Base-by-base conservation (phyloP, 2,888 invertebrate genomes). In the Craniophora ligustri region DNA sequence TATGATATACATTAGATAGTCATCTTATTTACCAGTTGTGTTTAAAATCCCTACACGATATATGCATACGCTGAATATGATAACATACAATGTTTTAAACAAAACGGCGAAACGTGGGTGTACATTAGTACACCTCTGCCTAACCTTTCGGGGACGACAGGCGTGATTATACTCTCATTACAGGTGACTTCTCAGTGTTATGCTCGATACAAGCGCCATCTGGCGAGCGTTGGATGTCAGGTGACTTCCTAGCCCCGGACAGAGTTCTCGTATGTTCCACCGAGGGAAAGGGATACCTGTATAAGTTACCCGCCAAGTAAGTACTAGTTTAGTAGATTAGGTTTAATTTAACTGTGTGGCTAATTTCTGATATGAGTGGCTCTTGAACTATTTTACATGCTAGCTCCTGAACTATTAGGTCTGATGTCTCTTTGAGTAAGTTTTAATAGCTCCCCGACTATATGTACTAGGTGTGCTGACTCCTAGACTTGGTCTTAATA, bases 301-400 rank as follows among this genome's bases (percentile, higher is more conserved):
- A 98, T 92, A 98, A 97, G 87, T 93, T 99, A 73, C 99, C 99
- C 0, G 97, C 98, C 76, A 99, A 99, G 98, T 99, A 95, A 95
- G 97, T 84, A 96, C 0, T 11, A 26, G 15, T 26, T 10, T 56
- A 13, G 23, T 26, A 26, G 23, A 10, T 10, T 8, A 2, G 23
- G 2, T 10, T 26, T 26, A 26, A 26, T 23, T 23, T 23, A n/a
- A n/a, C n/a, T n/a, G n/a, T n/a, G 26, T 26, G 26, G 26, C 26
- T 26, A 26, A 26, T 26, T 26, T n/a, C 10, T 5, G 5, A 1
- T 16, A 10, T 34, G 5, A 34, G 16, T 34, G 16, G 14, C 16
- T 34, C 16, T 5, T 34, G 8, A n/a, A 16, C n/a, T n/a, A 34
- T n/a, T 32, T 10, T 10, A 11, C 8, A 14, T 3, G 14, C 31